Conservation (phyloP, 2,113 vertebrate species). For the Glaucomys volans region DNA sequence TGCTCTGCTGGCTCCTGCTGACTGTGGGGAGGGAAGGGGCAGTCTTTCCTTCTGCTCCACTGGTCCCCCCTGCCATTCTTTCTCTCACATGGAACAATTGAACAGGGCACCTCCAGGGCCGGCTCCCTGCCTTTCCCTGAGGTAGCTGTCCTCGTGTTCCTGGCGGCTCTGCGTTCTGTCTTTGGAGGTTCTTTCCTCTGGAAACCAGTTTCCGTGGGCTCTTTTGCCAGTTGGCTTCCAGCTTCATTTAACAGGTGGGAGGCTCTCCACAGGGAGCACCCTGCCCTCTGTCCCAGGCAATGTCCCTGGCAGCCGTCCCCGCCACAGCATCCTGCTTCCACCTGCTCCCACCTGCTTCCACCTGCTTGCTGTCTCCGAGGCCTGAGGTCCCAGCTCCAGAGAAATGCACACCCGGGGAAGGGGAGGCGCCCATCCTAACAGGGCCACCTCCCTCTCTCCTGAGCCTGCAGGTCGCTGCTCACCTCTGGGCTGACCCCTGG, state of each 20-base stretch:
- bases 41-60: accelerated
- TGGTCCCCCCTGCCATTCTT: no score
- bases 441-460: not conserved
- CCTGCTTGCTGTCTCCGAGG: not conserved
- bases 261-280: not conserved
- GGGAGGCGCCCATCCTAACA: accelerated
- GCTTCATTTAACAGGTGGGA: not conserved
- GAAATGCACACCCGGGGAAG: no score
- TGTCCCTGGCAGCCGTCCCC: not conserved
- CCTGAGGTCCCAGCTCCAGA: not conserved
- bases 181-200: not conserved
- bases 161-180: no score
- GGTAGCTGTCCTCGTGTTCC: no score
- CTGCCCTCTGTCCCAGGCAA: not conserved
- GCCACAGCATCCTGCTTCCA: not conserved
- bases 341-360: no score
- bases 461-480: accelerated
- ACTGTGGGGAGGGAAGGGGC: no score
- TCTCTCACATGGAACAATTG: not conserved
- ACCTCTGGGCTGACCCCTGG: no score
- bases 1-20: not conserved
- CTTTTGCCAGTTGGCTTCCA: not conserved
- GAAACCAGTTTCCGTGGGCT: not conserved
- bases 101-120: not conserved
- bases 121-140: not conserved